Evolutionary conservation across 2,797 vertebrate species (phyloP), one percentile per base, ranked within the genome.

Genomic region (Poecilia velifera): DNA sequence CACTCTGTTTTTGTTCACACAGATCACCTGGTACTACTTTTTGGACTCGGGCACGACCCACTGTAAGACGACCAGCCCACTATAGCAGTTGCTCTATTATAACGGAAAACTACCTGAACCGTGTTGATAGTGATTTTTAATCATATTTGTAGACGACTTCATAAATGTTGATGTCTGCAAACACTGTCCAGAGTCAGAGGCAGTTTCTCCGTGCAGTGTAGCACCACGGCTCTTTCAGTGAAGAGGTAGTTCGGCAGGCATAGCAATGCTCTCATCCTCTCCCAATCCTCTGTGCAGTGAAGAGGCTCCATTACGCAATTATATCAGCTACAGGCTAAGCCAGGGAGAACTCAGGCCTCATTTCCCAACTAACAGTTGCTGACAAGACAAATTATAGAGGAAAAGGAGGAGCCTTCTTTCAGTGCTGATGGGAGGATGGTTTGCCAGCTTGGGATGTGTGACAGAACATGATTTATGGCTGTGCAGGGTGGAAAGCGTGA

Each of bases 361-460:
- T 91, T 93, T 90, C 85, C 88, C 78, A 89, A 88, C 85, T 89
- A 92, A 91, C 82, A 89, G 73, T 91, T 89, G 91, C 92, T 93
- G 93, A 94, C 89, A 86, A 89, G 89, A 87, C 88, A 92, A 86
- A 91, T 91, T 88, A 86, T 85, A 88, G 72, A 47, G 78, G 18
- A 82, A 86, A 76, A 74, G 47, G 74, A 77, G 76, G 87, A 76
- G 74, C 76, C 73, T 59, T 88, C 39, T 79, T 85, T 83, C 76
- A 74, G 82, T 88, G 78, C 72, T 82, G 79, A 88, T 87, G 75
- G 80, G 74, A 90, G 77, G 51, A 73, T 71, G 49, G 70, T 82
- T 57, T 87, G 80, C 80, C 76, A 73, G 81, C 82, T 72, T 62
- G 20, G 39, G 70, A 13, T 36, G 76, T 43, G 74, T 14, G 20